Base-by-base conservation (phyloP, 2,113 vertebrate genomes). In the Toxotes jaculatrix region DNA sequence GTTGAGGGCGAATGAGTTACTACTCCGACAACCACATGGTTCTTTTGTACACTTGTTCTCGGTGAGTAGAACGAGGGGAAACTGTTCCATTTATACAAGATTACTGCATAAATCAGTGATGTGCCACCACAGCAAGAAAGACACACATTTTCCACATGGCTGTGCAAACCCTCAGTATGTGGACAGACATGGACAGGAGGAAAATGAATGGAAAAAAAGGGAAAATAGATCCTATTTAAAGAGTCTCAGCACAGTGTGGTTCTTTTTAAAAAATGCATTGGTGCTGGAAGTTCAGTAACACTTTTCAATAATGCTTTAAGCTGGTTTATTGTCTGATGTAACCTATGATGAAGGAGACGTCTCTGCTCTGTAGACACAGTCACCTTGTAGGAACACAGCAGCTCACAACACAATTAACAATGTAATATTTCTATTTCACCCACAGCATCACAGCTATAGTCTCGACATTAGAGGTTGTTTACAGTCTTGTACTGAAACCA, bases 381-480 rank as follows among this genome's bases (percentile, higher is more conserved):
- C 60, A 47, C 31, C 49, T 40, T 62, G 0, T 47, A 53, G 51
- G 40, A 69, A 61, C 38, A n/a, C 19, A 61, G 16, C 51, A 43
- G 56, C 57, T 60, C 10, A 59, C 38, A 61, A 63, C 42, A 61
- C 72, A 77, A 42, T 31, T 60, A 55, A 63, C 73, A 57, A 36
- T 31, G n/a, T 68, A 60, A 82, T 43, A 61, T 73, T 77, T 85
- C 49, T 34, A 9, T 73, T 65, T 80, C 63, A 16, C 23, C 73
- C 4, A 10, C 40, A 59, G 43, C 79, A 42, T 66, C 59, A 57
- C 56, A 64, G 74, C 56, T 23, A 62, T 14, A 31, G 62, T 47
- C 32, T 60, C 13, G 13, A 62, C 81, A 75, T 82, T 74, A 77
- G 56, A 65, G 34, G 61, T 83, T 88, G 81, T 89, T 90, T 89